phyloP scores from a whole-genome alignment of 2,888 invertebrate species.

The Acrobasis consociella region DNA sequence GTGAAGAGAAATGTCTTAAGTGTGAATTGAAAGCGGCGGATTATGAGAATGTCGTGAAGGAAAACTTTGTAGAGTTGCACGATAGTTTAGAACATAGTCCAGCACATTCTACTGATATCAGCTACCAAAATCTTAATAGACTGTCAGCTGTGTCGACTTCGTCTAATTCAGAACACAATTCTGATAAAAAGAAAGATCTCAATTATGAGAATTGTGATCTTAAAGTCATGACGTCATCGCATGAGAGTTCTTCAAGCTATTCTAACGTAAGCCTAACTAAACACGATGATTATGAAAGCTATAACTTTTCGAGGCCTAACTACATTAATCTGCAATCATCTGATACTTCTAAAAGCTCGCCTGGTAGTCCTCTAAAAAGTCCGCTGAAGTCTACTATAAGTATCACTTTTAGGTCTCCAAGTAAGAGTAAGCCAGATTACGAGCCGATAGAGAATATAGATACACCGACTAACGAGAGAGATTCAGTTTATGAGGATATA shows the following conservation, averaged over 20 bases:
- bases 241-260: constrained; percentile 73
- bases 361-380: constrained; percentile 74
- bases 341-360: constrained; percentile 70
- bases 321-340: constrained; percentile 75
- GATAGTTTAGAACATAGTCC: constrained; percentile 67
- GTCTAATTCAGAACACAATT: constrained; percentile 60
- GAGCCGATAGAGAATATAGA: constrained; percentile 69
- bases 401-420: constrained; percentile 87
- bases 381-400: constrained; percentile 88
- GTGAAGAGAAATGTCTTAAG: constrained; percentile 67
- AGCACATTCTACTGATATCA: constrained; percentile 69
- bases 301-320: constrained; percentile 67
- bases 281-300: constrained; percentile 69
- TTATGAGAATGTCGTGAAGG: constrained; percentile 52
- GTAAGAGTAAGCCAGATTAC: constrained; percentile 71
- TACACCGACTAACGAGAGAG: constrained; percentile 73
- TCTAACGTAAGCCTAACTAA: constrained; percentile 65
- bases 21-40: constrained; percentile 71
- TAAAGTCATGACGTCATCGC: constrained; percentile 74
- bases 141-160: constrained; percentile 73
- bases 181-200: constrained; percentile 46
- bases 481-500: constrained; percentile 84
- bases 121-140: constrained; percentile 76
- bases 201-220: constrained; percentile 45
- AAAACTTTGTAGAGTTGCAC: constrained; percentile 41